Evolutionary conservation across 2,888 invertebrate species (phyloP).

Genomic region (Ctenicera cuprea): DNA sequence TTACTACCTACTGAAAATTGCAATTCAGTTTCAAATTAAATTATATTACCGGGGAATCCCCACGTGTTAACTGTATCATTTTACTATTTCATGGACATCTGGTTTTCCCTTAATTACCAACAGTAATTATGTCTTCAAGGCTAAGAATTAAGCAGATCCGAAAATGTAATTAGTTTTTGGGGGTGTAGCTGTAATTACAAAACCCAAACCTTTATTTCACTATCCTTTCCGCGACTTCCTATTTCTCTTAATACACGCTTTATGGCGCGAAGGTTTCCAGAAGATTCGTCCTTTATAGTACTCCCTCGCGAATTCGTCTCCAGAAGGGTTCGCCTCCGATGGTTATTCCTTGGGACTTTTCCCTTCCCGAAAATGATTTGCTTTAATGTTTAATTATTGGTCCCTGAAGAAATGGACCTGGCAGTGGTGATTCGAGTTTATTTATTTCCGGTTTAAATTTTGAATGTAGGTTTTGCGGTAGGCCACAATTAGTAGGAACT

Average conservation of each 20-base stretch:
- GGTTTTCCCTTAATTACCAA: not conserved
- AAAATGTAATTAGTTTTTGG: conserved; percentile 20
- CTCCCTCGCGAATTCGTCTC: conserved; percentile 5
- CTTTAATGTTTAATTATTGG: conserved; percentile 33
- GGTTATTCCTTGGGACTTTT: conserved; percentile 14
- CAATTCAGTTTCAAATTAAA: no score
- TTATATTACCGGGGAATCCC: no score
- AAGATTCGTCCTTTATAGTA: conserved; percentile 16
- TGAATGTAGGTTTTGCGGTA: not conserved
- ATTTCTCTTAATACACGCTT: conserved; percentile 26
- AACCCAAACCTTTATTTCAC: conserved; percentile 21
- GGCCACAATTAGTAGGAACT: not conserved
- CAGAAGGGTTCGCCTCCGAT: conserved; percentile 19
- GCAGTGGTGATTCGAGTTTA: not conserved
- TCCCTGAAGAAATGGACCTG: conserved; percentile 2
- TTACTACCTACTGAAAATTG: no score
- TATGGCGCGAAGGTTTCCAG: conserved; percentile 15
- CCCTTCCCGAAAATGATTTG: conserved; percentile 25
- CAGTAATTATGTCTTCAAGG: not conserved
- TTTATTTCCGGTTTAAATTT: not conserved
- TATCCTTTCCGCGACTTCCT: conserved; percentile 17
- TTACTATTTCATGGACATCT: not conserved
- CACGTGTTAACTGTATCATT: no score
- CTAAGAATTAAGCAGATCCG: conserved; percentile 1
- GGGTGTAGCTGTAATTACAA: conserved; percentile 6